Evolutionary conservation across 2,797 vertebrate genomes (phyloP), one percentile per base, ranked within the genome.

Genomic region (Bovichtus diacanthus): DNA sequence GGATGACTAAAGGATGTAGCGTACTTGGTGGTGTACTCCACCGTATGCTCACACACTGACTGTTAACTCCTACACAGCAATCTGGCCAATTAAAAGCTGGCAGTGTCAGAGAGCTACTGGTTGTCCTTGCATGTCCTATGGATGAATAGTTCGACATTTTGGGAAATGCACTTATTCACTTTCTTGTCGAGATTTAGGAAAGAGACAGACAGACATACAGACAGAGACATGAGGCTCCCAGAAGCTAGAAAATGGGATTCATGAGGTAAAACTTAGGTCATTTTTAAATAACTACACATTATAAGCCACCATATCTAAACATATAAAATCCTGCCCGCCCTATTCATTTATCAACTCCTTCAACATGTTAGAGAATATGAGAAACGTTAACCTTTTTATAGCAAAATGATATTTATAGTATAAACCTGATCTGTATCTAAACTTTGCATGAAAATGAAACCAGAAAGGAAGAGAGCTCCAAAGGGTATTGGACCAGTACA

Each of bases 401-500:
- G 6, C 3, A 27, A 53, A 9, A 38, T 34, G 18, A 25, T 41
- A 58, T 41, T 18, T 34, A 25, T 7, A 34, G 34, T 39, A 47
- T 68, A 69, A 78, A 68, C 11, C 9, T 55, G 13, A 73, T 56
- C 54, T 62, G 1, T 54, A 70, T n/a, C 31, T 44, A 72, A 55
- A 64, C 19, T 72, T 72, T 60, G 5, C 21, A 76, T 73, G 55
- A 44, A 53, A 71, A 67, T 63, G 2, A 50, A 76, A 18, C 7
- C 23, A 68, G 36, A 64, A 66, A 70, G 29, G 9, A 50, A 15
- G 39, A 36, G 6, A 69, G 5, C 39, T 78, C 53, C 51, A 54
- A 60, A 46, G 18, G 56, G 56, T 58, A 90, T 78, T 78, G 74
- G 89, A 79, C 69, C 44, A 7, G 11, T 56, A 39, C 62, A 70